A percentile compares a stretch with the other conserved stretches of the same genome.
These are phyloP conservation scores for Podarcis muralis DNA, from an alignment of 2,113 vertebrate species.

Conservation along the genomic window DNA sequence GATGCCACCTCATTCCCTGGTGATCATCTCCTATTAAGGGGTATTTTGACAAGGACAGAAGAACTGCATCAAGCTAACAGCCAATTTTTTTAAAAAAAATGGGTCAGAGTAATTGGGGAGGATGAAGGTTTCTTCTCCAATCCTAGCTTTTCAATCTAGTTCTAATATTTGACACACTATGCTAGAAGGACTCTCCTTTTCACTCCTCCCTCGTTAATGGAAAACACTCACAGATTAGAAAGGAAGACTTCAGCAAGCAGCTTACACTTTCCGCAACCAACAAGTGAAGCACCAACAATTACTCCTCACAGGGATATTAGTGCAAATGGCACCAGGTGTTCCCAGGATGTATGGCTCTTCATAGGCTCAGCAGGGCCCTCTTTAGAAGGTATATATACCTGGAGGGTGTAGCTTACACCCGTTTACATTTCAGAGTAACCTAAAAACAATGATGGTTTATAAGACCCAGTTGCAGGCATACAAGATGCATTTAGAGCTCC, in stretches of 20 bases:
- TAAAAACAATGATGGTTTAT: neutral
- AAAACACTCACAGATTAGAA: neutral
- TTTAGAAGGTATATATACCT: neutral
- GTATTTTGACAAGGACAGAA: neutral
- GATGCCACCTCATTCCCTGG: neutral
- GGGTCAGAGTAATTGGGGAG: neutral
- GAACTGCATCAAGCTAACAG: neutral
- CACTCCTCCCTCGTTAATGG: neutral
- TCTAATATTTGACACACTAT: neutral
- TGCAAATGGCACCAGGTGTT: neutral
- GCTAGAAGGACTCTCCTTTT: neutral
- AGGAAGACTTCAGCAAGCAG: neutral
- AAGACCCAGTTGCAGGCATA: neutral
- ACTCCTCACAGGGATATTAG: neutral
- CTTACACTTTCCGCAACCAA: neutral
- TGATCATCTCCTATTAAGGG: neutral
- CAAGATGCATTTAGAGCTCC: neutral
- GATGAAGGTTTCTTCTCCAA: too few species aligned
- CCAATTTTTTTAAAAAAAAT: neutral
- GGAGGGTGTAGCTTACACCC: neutral
- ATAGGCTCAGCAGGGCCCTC: neutral
- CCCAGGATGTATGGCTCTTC: neutral
- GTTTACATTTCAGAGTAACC: neutral
- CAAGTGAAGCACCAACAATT: neutral
- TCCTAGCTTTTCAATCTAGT: neutral